A percentile compares a stretch with the other conserved stretches of the same genome.
These are phyloP conservation scores for Anguilla pacifica DNA, from an alignment of 2,797 vertebrate genomes.

Conservation along the genomic window DNA sequence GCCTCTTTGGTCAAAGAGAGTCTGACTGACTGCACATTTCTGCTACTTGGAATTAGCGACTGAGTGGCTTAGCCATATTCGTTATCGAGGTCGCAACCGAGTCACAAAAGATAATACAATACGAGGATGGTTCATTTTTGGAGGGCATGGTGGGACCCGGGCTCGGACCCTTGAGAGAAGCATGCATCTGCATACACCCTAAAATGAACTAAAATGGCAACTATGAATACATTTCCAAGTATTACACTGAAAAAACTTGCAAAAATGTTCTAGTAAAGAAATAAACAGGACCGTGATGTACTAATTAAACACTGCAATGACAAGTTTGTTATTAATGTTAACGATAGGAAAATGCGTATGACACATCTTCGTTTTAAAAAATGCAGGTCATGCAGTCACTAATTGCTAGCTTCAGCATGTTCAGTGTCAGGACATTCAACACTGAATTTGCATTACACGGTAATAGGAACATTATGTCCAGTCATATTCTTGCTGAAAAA, in stretches of 20 bases:
- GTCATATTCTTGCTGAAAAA: constrained; percentile 57
- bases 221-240: background rate
- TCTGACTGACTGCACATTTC: background rate
- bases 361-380: constrained; percentile 1
- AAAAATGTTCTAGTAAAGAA: constrained; percentile 6
- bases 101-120: background rate
- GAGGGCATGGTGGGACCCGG: background rate
- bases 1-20: background rate
- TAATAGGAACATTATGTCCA: constrained; percentile 65
- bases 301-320: constrained; percentile 75
- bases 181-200: background rate
- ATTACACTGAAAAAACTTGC: background rate
- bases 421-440: constrained; percentile 63
- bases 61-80: background rate
- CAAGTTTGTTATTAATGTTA: constrained; percentile 77
- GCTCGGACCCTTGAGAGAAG: background rate
- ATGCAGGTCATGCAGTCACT: constrained; percentile 48
- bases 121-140: background rate
- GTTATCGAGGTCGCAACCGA: background rate
- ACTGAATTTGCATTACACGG: constrained; percentile 65
- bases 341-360: constrained; percentile 66
- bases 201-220: background rate
- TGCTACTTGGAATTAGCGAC: background rate
- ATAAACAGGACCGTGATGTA: constrained; percentile 15
- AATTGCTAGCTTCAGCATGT: constrained; percentile 70